Evolutionary conservation across 2,113 vertebrate species (phyloP).

Genomic region (Rhinopomastus cyanomelas): DNA sequence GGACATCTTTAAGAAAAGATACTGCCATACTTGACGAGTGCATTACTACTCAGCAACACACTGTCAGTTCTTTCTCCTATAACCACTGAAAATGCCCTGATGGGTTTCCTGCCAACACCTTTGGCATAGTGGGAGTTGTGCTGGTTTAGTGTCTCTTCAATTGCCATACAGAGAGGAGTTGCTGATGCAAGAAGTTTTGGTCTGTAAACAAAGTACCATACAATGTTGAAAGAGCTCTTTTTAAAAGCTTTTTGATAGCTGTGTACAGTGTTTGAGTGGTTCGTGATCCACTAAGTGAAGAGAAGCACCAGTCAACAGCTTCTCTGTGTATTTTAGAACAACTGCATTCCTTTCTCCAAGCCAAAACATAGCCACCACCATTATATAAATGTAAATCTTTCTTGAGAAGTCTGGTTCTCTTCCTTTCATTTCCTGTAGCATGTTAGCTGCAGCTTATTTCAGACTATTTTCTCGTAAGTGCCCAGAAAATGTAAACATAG

Average conservation of each 20-base stretch:
- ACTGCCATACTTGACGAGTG: not conserved
- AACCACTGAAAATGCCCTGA: not conserved
- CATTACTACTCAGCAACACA: not conserved
- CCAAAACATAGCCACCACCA: not conserved
- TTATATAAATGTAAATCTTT: conserved; percentile 22
- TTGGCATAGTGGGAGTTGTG: not conserved
- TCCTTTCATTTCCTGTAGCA: conserved; percentile 46
- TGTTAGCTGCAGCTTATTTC: conserved; percentile 24
- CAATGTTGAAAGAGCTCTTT: not conserved
- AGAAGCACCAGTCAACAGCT: not conserved
- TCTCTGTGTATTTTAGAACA: conserved; percentile 29
- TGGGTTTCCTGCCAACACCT: not conserved
- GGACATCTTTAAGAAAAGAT: not conserved
- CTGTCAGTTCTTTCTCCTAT: not conserved
- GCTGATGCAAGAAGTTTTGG: not conserved
- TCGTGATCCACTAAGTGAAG: not conserved
- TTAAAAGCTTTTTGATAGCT: not conserved
- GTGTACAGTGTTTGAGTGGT: not conserved
- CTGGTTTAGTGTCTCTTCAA: not conserved
- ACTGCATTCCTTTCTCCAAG: conserved; percentile 27
- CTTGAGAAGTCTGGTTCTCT: conserved; percentile 28
- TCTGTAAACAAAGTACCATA: not conserved
- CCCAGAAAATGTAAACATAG: conserved; percentile 49
- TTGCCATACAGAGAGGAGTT: not conserved
- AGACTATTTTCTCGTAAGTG: conserved; percentile 31